Evolutionary conservation across 2,888 invertebrate genomes (phyloP).

Genomic region (Cephus rjabovi): DNA sequence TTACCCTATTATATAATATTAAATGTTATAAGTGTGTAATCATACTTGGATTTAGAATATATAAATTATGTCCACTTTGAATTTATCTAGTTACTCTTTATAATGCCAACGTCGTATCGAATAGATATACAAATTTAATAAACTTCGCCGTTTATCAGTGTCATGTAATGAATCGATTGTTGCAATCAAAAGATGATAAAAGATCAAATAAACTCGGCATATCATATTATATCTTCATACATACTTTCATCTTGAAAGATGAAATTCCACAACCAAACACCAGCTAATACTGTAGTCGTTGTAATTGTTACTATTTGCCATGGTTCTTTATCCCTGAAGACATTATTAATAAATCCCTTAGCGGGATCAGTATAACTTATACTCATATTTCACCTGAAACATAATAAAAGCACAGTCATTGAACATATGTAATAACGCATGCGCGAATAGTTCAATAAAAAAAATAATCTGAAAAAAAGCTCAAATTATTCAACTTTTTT

Average conservation of each 20-base stretch:
- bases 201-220: slow-evolving; percentile 18
- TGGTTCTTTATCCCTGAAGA: slow-evolving; percentile 79
- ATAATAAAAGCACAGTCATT: not conserved
- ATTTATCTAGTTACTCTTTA: no score
- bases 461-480: no score
- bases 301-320: slow-evolving; percentile 87
- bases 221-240: slow-evolving; percentile 44
- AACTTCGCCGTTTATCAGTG: not conserved
- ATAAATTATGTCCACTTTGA: no score
- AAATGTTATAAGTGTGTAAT: no score
- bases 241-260: slow-evolving; percentile 78
- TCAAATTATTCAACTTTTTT: no score
- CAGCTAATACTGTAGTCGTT: slow-evolving; percentile 77
- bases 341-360: slow-evolving; percentile 69
- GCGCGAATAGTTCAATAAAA: no score
- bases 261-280: slow-evolving; percentile 81
- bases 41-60: no score
- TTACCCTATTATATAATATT: no score
- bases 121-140: not conserved
- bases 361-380: slow-evolving; percentile 49
- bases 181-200: slow-evolving; percentile 10
- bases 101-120: no score
- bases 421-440: no score
- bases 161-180: no score
- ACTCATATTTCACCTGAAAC: slow-evolving; percentile 1